Percentiles rank a stretch among this genome's conserved stretches.
Conservation (phyloP, 2,888 invertebrate genomes). For the Agrypnus murinus region DNA sequence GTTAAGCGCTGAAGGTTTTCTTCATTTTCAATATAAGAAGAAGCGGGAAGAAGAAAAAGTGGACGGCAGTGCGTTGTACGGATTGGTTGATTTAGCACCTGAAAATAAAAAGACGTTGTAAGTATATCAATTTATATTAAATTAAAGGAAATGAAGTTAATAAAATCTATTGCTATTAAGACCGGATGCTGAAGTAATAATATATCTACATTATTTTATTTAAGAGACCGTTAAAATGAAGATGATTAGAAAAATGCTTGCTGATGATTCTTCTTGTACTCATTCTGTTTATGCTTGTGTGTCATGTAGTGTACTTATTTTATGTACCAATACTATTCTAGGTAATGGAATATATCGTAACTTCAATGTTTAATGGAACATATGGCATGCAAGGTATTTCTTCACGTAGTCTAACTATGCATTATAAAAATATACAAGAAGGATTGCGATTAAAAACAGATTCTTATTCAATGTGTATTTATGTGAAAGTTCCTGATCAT, state of each 20-base stretch:
- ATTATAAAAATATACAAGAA: constrained; percentile 24
- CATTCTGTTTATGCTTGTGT: background rate
- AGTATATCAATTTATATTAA: constrained; percentile 1
- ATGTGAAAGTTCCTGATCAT: constrained; percentile 26
- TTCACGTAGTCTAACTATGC: background rate
- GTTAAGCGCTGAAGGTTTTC: constrained; percentile 10
- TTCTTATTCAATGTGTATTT: constrained; percentile 29
- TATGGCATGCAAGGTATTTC: constrained; percentile 32
- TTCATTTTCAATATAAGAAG: background rate
- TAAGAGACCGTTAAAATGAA: background rate
- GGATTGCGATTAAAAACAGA: constrained; percentile 22
- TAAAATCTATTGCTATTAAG: constrained; percentile 17
- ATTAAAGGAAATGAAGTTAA: constrained; percentile 14
- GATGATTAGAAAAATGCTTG: no score
- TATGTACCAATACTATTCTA: background rate
- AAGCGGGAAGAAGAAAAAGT: constrained; percentile 6
- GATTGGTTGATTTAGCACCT: constrained; percentile 35
- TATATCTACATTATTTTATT: background rate
- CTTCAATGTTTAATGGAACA: constrained; percentile 28
- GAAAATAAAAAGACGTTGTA: constrained; percentile 16
- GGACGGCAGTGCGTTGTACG: constrained; percentile 29
- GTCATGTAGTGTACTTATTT: constrained; percentile 4
- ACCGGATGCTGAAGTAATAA: constrained; percentile 4
- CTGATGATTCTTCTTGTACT: no score
- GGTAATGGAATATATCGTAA: background rate